Base-by-base conservation (phyloP, 2,888 invertebrate genomes). In the Hecatera dysodea region DNA sequence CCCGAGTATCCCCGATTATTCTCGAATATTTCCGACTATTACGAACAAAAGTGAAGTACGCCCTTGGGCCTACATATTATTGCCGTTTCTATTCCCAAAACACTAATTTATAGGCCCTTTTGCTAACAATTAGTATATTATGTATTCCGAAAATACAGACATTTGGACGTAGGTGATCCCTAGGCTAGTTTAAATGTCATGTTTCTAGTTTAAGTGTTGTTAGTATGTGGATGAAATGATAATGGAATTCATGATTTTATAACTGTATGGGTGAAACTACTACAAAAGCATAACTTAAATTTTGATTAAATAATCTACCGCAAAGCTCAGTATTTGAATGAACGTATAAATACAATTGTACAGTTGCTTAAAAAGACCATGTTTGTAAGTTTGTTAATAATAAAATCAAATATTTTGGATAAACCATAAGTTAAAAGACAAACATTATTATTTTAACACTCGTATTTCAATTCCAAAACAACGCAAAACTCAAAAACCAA, bases 1-100 rank as follows among this genome's bases (percentile, higher is more conserved):
- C 15, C 39, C 19, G 50, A 75, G 27, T 52, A 67, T 22, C 22
- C 8, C 29, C 50, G 64, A 64, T 27, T 50, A 65, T 39, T 50
- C 19, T n/a, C 50, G n/a, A 60, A 83, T 86, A 84, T 85, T 80
- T 72, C 80, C 80, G 77, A 73, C 70, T 76, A 80, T 87, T 87
- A 84, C 75, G 60, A 68, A 77, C 79, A 79, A 82, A 87, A 82
- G 81, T 78, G 73, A 85, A 86, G 67, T 78, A 53, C 56, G 52
- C 80, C 55, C 67, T 24, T 52, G 80, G 75, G 79, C 60, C 73
- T 63, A 70, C 67, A 74, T 72, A 75, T 76, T 73, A 76, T 72
- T 71, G 56, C 59, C 63, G 63, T 79, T 75, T 56, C 62, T 71
- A 69, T 75, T 81, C 78, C 78, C 71, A 56, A 63, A 68, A 74